These are phyloP conservation scores for Neofelis nebulosa DNA, from an alignment of 2,113 vertebrate genomes.

Conservation along the genomic window DNA sequence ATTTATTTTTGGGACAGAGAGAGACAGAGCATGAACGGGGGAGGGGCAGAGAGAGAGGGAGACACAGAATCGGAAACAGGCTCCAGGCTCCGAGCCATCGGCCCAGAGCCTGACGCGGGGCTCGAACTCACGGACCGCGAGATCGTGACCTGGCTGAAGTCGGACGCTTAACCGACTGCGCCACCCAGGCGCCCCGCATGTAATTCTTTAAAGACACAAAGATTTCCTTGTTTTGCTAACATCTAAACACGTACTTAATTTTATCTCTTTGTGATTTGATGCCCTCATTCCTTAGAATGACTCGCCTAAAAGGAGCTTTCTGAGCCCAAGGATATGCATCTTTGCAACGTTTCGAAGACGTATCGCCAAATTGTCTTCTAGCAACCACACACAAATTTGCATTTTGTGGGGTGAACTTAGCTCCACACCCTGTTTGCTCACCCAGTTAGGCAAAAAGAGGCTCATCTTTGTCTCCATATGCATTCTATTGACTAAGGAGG, in stretches of 20 bases:
- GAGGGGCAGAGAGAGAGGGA: no score
- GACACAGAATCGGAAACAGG: no score
- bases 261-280: not conserved
- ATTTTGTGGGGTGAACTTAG: not conserved
- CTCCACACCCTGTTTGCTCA: no score
- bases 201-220: not conserved
- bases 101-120: no score
- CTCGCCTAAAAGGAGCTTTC: not conserved
- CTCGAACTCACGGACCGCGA: no score
- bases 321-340: not conserved
- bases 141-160: no score
- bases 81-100: no score
- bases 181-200: not conserved
- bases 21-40: no score
- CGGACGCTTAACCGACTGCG: no score
- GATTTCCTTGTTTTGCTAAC: not conserved
- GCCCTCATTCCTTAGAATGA: not conserved
- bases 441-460: not conserved
- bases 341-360: not conserved
- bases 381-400: not conserved
- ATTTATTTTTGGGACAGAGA: no score
- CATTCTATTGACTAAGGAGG: not conserved
- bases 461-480: not conserved
- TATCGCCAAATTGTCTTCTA: not conserved
- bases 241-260: not conserved